Base-by-base conservation (phyloP, 2,797 vertebrate genomes). In the Synaphobranchus kaupii region DNA sequence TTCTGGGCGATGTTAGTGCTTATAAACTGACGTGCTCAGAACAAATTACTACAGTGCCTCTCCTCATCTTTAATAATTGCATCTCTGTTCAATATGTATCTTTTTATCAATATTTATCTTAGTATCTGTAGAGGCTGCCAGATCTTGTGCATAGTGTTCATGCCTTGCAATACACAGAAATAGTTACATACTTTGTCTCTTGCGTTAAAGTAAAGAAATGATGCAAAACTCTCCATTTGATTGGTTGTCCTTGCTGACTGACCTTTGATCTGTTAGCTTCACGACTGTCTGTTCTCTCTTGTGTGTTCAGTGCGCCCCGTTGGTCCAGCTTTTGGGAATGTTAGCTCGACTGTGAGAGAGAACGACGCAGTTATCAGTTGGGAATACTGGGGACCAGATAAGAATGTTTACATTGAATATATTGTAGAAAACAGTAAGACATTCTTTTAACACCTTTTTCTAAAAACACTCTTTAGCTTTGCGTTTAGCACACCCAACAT, bases 351-450 rank as follows among this genome's bases (percentile, higher is more conserved):
- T 90, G 87, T 96, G 87, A 95, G 93, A 94, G 96, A 98, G 93
- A 97, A 97, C 85, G 97, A 95, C 95, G 95, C 96, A 91, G 95
- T 96, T 96, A 96, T 99, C 97, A 97, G 96, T 97, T 99, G 98
- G 98, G 96, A 98, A 89, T 98, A 97, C 97, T 97, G 96, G 97
- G 97, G 97, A 95, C 95, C 95, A 92, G 97, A 98, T 94, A 96
- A 94, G 93, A 97, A 95, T 93, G 92, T 99, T 96, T 98, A 96
- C 97, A 93, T 99, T 98, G 97, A 99, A 95, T 99, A 98, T 97
- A 95, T 94, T 96, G 94, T 97, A 95, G 92, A 96, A 92, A 95
- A 97, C 97, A 98, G 97, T 99, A 99, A 99, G 98, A 96, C 93
- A 90, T 91, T 54, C 89, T 92, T 95, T 96, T 89, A 63, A 54